Conservation (phyloP, 2,113 vertebrate genomes). For the Urocitellus parryii region DNA sequence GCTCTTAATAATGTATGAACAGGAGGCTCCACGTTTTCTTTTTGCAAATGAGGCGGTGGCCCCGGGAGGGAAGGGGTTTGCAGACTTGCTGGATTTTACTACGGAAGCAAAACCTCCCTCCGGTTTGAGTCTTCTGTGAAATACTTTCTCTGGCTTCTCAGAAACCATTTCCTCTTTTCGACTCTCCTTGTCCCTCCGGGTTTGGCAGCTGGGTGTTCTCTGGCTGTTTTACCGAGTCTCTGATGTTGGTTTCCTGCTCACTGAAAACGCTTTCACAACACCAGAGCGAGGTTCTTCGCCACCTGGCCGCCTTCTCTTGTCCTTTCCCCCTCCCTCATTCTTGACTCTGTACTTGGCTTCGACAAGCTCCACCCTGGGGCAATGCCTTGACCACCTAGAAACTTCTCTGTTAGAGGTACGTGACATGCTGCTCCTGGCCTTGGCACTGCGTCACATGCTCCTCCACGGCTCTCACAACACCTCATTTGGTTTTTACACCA, state of each 20-base stretch:
- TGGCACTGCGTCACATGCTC: background rate
- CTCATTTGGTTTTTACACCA: background rate
- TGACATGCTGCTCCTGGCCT: background rate
- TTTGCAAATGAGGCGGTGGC: conserved; percentile 21
- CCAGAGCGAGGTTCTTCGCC: background rate
- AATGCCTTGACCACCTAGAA: background rate
- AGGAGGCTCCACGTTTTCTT: background rate
- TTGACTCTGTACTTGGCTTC: background rate
- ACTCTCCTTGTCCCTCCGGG: background rate
- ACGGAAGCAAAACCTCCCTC: background rate
- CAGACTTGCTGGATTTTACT: conserved; percentile 44
- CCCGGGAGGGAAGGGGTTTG: background rate
- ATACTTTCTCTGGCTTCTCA: conserved; percentile 70
- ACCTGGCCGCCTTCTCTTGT: background rate
- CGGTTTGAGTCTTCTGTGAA: background rate
- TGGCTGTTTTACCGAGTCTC: conserved; percentile 6
- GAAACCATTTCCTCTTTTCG: conserved; percentile 70
- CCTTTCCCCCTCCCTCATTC: background rate
- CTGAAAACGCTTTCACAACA: background rate
- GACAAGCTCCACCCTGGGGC: too few species aligned
- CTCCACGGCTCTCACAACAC: background rate
- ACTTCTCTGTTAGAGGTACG: background rate
- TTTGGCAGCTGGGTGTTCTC: conserved; percentile 31
- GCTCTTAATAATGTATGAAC: conserved; percentile 40
- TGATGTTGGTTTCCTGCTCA: conserved; percentile 58